Evolutionary conservation across 2,888 invertebrate genomes (phyloP), one percentile per base, ranked within the genome.

Genomic region (Dynastes tityus): DNA sequence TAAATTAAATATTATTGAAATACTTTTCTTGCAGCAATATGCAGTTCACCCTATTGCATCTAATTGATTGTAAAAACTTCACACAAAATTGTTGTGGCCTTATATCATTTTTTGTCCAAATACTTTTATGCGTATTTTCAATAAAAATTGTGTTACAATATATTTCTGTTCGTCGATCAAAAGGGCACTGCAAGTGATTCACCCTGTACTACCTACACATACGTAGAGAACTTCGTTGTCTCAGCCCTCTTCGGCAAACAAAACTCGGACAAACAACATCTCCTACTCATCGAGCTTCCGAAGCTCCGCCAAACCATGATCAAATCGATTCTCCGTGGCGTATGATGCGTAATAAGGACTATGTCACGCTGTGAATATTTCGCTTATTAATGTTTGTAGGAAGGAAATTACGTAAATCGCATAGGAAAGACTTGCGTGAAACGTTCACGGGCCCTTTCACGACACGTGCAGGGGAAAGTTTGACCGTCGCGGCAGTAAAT

Each of bases 361-460:
- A 27, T 40, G 58, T 45, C 55, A 22, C 22, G 55, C 51, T 40
- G 58, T 73, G 58, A 55, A 73, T 58, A 73, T 73, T 37, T 58
- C 55, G 70, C 58, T 67, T 67, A 58, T 73, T 71, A 71, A 71
- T 71, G 58, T 40, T 73, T 53, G 45, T 3, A 58, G 22, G 22
- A 40, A 40, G 45, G 29, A 58, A 73, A 73, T 73, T 73, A 73
- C 73, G 73, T 58, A 73, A 73, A 73, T 61, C 58, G 37, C 73
- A 40, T 73, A 5, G 55, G 40, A 58, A 73, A 40, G 73, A 73
- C 73, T 73, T 73, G 73, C 73, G 73, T 73, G 73, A 73, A 73
- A 58, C 73, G 55, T 58, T 58, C 55, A 9, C 22, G 16, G 58
- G 27, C 67, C 27, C 45, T 45, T 27, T 45, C 8, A 22, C 58